Evolutionary conservation across 2,797 vertebrate genomes (phyloP).

Genomic region (Jordanella pulchra): DNA sequence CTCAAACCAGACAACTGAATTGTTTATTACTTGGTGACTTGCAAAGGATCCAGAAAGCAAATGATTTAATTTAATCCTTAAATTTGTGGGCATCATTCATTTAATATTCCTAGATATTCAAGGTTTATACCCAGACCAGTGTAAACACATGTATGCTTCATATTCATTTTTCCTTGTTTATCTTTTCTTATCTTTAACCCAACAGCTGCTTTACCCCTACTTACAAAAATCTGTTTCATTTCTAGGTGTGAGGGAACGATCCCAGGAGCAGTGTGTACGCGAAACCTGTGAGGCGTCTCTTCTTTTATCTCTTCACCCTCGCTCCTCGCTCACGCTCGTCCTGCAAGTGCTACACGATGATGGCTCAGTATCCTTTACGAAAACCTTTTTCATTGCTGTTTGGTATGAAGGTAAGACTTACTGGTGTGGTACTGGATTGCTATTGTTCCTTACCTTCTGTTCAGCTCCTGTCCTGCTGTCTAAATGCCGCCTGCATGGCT

Average conservation of each 20-base stretch:
- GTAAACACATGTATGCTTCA: background rate
- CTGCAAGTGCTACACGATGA: conserved; percentile 88
- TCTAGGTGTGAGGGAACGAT: conserved; percentile 85
- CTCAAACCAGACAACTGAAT: too few relatives aligned
- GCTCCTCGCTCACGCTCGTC: conserved; percentile 87
- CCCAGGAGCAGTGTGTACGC: conserved; percentile 85
- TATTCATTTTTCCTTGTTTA: background rate
- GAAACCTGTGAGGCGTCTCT: conserved; percentile 87
- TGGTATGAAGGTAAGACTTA: background rate
- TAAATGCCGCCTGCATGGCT: conserved; percentile 90
- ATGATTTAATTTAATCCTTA: too few relatives aligned
- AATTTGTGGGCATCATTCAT: too few relatives aligned
- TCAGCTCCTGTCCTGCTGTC: conserved; percentile 87
- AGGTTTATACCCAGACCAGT: background rate
- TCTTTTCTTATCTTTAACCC: background rate
- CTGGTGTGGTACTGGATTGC: background rate
- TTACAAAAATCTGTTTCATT: conserved; percentile 33
- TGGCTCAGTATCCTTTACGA: conserved; percentile 88
- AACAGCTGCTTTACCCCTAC: conserved; percentile 4
- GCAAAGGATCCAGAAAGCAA: too few relatives aligned
- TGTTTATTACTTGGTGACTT: too few relatives aligned
- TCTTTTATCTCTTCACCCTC: conserved; percentile 85
- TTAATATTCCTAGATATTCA: too few relatives aligned
- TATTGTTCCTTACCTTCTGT: conserved; percentile 53
- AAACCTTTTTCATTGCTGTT: background rate